Evolutionary conservation across 2,797 vertebrate species (phyloP).

Genomic region (Lutjanus argentimaculatus): DNA sequence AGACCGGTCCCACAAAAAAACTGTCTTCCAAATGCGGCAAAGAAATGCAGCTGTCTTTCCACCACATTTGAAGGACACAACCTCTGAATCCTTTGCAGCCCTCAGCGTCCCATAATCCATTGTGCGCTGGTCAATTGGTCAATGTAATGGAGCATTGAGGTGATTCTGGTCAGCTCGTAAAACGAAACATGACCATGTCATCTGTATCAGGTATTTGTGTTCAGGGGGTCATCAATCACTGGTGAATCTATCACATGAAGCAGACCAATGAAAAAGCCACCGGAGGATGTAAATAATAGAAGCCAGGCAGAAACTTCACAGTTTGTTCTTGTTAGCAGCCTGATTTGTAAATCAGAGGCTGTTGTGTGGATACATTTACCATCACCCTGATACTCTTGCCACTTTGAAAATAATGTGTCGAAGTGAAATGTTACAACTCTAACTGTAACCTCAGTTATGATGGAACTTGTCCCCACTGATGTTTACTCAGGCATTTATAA

Average conservation of each 20-base stretch:
- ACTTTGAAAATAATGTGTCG: not conserved
- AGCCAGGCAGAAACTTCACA: not conserved
- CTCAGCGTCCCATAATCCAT: slow-evolving; percentile 2
- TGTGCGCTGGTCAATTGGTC: not conserved
- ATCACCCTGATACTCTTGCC: not conserved
- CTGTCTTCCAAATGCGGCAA: not conserved
- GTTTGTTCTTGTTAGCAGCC: slow-evolving; percentile 1
- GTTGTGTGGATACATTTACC: not conserved
- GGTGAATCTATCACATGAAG: slow-evolving; percentile 15
- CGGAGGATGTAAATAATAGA: not conserved
- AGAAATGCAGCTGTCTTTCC: not conserved
- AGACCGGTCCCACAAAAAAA: not conserved
- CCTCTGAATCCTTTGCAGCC: not conserved
- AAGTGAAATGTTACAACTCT: not conserved
- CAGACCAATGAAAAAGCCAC: slow-evolving; percentile 8
- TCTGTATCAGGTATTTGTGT: slow-evolving; percentile 5
- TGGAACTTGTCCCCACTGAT: not conserved
- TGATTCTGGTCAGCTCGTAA: not conserved
- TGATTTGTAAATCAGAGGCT: not conserved
- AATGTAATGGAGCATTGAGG: not conserved
- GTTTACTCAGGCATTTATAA: slow-evolving; percentile 9
- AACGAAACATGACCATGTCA: not conserved
- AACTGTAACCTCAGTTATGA: not conserved
- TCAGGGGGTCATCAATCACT: slow-evolving; percentile 20
- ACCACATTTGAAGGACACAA: not conserved